These are phyloP conservation scores for Semnornis frantzii DNA, from an alignment of 2,113 vertebrate genomes.

Conservation along the genomic window DNA sequence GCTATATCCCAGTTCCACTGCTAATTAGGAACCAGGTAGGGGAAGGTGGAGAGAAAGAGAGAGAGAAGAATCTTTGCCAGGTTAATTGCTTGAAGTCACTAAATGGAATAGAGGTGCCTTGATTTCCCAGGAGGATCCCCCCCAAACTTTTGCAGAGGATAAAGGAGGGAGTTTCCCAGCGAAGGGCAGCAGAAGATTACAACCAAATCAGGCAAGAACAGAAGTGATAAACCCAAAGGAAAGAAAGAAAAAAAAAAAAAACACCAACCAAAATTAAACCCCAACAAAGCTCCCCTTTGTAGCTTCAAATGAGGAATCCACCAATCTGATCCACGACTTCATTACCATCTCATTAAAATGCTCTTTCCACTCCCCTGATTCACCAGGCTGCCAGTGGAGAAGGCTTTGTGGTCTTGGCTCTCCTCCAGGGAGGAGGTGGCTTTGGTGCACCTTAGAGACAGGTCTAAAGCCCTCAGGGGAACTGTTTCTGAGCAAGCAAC, in stretches of 20 bases:
- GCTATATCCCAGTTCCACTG: neutral
- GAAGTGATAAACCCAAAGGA: neutral
- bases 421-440: neutral
- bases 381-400: neutral
- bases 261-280: neutral
- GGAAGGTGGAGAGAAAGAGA: neutral
- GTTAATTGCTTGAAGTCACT: slow-evolving; percentile 19
- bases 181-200: neutral
- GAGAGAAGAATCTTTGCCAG: neutral
- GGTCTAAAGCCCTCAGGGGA: neutral
- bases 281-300: slow-evolving; percentile 4
- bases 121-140: neutral
- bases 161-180: neutral
- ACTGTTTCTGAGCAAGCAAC: neutral
- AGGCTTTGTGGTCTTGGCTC: neutral
- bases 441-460: rapidly evolving
- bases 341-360: slow-evolving; percentile 26
- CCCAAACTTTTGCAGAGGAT: neutral
- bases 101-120: neutral
- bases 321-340: neutral
- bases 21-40: slow-evolving; percentile 17
- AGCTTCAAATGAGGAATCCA: neutral
- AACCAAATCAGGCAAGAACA: neutral
- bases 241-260: neutral
- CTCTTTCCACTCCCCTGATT: neutral